Base-by-base conservation (phyloP, 2,113 vertebrate genomes). In the Neolamprologus ventralis region DNA sequence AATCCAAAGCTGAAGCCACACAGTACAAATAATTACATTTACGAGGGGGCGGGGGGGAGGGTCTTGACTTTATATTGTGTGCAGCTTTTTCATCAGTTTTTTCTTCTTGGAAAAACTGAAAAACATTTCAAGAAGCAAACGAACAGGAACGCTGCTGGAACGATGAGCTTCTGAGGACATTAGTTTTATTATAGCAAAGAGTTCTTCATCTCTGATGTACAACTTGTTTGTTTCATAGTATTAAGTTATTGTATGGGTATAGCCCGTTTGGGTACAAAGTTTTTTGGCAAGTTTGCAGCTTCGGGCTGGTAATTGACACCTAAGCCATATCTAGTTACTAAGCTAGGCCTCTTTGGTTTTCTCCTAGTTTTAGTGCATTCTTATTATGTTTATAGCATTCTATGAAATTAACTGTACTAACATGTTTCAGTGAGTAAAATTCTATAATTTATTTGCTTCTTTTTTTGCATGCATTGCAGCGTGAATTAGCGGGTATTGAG, bases 11-110 rank as follows among this genome's bases (percentile, higher is more conserved):
- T 33, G 60, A 55, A 45, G 1, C 21, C 40, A 47, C 23, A 73
- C 8, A 26, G 21, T 73, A 26, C 4, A 73, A 17, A 7, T 45
- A 7, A 26, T 73, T 2, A 45, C 7, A 73, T 45, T 26, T 45
- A 73, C 7, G 4, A 0, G 54, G 7, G 19, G 60, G n/a, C 2
- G 7, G 21, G 6, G 1, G 5, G 42, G 6, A 6, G 21, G 3
- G 54, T 5, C 55, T 58, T 17, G 40, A 26, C 14, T 75, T 47
- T 75, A 10, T 47, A 26, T 28, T 75, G 5, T 9, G 14, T 19
- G 68, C 14, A 47, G 21, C 16, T 42, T 71, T 23, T 4, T 16
- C 65, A 2, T 71, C 37, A 26, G 7, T 7, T 26, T 45, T 45
- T 26, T 26, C 68, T 45, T 42, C 40, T 73, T 47, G 40, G 23